phyloP scores from a whole-genome alignment of 2,888 invertebrate species.

The Ethmia dodecea region DNA sequence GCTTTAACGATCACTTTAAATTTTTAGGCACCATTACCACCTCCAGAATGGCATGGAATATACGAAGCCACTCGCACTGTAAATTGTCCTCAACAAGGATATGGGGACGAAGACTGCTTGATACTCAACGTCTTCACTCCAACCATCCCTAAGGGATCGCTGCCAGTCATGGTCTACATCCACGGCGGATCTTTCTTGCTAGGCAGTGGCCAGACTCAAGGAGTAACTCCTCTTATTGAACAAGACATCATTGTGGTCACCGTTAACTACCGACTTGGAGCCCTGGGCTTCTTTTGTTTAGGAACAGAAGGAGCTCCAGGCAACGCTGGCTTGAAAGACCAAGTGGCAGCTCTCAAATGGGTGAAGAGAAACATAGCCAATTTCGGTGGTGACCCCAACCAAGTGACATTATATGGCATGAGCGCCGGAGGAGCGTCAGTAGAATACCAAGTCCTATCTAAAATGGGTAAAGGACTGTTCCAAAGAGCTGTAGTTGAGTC shows the following conservation, averaged over 20 bases:
- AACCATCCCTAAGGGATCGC: slow-evolving; percentile 6
- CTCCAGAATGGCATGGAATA: slow-evolving; percentile 24
- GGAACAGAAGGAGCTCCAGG: slow-evolving; percentile 33
- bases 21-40: slow-evolving; percentile 29
- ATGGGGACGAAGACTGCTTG: slow-evolving; percentile 36
- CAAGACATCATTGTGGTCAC: slow-evolving; percentile 31
- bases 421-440: slow-evolving; percentile 39
- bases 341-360: slow-evolving; percentile 33
- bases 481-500: slow-evolving; percentile 33
- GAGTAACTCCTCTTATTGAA: slow-evolving; percentile 27
- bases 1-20: no score
- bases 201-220: slow-evolving; percentile 26
- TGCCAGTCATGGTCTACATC: slow-evolving; percentile 30
- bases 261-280: slow-evolving; percentile 33
- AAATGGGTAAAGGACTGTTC: slow-evolving; percentile 29
- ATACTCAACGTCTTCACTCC: slow-evolving; percentile 35
- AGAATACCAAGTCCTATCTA: slow-evolving; percentile 30
- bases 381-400: slow-evolving; percentile 37
- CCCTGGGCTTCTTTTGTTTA: slow-evolving; percentile 32
- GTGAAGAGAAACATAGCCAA: slow-evolving; percentile 30
- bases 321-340: slow-evolving; percentile 38
- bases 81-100: slow-evolving; percentile 30
- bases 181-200: slow-evolving; percentile 31
- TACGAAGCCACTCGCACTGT: slow-evolving; percentile 27
- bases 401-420: slow-evolving; percentile 41